Conservation (phyloP, 2,888 invertebrate genomes). For the Oxytorus armatus region DNA sequence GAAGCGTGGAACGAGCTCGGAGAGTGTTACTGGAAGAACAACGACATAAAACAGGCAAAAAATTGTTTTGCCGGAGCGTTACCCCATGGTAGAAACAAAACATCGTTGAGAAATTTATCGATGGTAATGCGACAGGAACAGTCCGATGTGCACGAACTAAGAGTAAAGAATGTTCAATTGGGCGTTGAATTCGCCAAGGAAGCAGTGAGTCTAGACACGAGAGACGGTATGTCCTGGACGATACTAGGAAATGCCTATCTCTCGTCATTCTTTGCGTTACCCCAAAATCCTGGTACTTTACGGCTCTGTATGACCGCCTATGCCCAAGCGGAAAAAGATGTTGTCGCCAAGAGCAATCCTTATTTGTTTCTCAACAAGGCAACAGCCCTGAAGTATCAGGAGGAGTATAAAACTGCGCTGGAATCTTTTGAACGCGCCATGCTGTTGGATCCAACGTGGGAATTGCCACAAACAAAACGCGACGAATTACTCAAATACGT, state of each 20-base stretch:
- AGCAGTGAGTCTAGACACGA: slow-evolving; percentile 91
- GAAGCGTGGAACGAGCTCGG: slow-evolving; percentile 96
- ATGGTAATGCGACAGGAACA: slow-evolving; percentile 91
- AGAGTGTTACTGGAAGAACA: slow-evolving; percentile 95
- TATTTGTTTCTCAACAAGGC: slow-evolving; percentile 94
- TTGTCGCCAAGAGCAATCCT: slow-evolving; percentile 89
- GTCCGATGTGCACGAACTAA: slow-evolving; percentile 85
- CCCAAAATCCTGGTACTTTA: slow-evolving; percentile 90
- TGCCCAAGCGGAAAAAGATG: slow-evolving; percentile 91
- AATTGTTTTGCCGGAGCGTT: slow-evolving; percentile 93
- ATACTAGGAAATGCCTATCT: slow-evolving; percentile 94
- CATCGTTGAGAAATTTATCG: slow-evolving; percentile 92
- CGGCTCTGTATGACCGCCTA: slow-evolving; percentile 93
- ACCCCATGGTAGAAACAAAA: slow-evolving; percentile 89
- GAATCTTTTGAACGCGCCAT: slow-evolving; percentile 89
- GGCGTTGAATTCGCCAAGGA: slow-evolving; percentile 93
- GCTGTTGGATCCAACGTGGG: slow-evolving; percentile 91
- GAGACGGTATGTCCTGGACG: slow-evolving; percentile 93
- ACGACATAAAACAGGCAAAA: slow-evolving; percentile 91
- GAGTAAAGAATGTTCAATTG: slow-evolving; percentile 87
- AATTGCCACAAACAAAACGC: slow-evolving; percentile 87
- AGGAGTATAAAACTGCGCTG: slow-evolving; percentile 90
- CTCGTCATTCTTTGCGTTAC: slow-evolving; percentile 91
- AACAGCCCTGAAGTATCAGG: slow-evolving; percentile 91
- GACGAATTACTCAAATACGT: slow-evolving; percentile 88